A percentile compares a stretch with the other conserved stretches of the same genome.
phyloP scores from a whole-genome alignment of 2,113 vertebrate species.

The Indicator indicator region DNA sequence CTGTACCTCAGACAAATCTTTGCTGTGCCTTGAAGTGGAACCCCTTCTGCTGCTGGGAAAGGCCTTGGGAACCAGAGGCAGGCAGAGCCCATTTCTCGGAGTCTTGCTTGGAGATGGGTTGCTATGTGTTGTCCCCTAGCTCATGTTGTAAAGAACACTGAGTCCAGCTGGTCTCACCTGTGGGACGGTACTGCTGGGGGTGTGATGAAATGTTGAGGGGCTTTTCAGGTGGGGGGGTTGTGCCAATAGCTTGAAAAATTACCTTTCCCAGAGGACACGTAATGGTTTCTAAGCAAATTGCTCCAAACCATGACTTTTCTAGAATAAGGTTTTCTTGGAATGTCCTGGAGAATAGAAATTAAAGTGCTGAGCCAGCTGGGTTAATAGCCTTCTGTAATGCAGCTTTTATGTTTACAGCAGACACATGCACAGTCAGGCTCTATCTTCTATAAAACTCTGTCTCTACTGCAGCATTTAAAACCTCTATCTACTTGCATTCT shows the following conservation, averaged over 20 bases:
- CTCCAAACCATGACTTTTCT: not conserved
- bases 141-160: accelerated
- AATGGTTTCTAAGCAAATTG: not conserved
- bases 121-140: accelerated
- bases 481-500: not conserved
- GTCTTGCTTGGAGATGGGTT: not conserved
- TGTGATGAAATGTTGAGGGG: not conserved
- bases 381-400: not conserved
- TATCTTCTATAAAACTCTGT: not conserved
- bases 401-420: not conserved
- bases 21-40: not conserved
- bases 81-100: not conserved
- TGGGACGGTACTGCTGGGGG: not conserved
- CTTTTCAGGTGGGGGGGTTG: not conserved
- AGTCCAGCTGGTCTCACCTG: not conserved
- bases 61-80: not conserved
- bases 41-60: not conserved
- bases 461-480: not conserved
- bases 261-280: not conserved
- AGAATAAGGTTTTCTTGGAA: not conserved
- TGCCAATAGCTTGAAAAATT: not conserved
- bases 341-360: not conserved
- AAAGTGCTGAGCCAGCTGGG: not conserved
- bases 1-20: not conserved
- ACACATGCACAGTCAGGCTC: not conserved